Evolutionary conservation across 35 echinoderm and acorn worm genomes (phyloP), one percentile per base, ranked within the genome.

Genomic region (Antedon bifida): DNA sequence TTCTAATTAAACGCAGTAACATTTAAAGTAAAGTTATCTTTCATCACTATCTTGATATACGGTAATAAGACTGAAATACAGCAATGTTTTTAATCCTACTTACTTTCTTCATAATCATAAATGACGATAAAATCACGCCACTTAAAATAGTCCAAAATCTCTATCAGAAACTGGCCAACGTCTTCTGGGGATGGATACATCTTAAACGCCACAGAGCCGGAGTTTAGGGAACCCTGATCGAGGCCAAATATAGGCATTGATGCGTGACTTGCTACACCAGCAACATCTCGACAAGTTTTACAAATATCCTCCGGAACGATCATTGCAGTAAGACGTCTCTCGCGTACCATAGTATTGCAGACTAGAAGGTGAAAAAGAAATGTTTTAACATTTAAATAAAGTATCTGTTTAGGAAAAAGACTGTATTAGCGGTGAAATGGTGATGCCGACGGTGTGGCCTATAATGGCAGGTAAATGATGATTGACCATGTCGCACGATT

Each of bases 41-140:
- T 42, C 4, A 42, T 42, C 5, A 42, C 38, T 42, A 14, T 42
- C 4, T 4, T 42, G 38, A 42, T 42, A 14, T 7, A 4, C 5
- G 14, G 14, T 42, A 14, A 42, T 7, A 42, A 42, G 4, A 42
- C 4, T 42, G 38, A 42, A 7, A 42, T 4, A 14, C 38, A 4
- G n/a, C n/a, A n/a, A n/a, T 42, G 14, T 42, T 42, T 7, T 42
- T 14, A 42, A 42, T 14, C 4, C 5, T 21, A 83, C 93, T 89
- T 34, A 96, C 93, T 90, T 36, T 84, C 78, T 45, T 80, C 78
- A 75, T 91, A 89, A 77, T 96, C 93, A 74, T 96, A 91, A 30
- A 96, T 39, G n/a, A 96, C 80, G n/a, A 91, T 88, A 79, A 96
- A 96, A 56, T 96, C 91, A 77, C 81, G 77, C 93, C 93, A 96